Conservation (phyloP, 2,797 vertebrate species). For the Diplodus puntazzo region DNA sequence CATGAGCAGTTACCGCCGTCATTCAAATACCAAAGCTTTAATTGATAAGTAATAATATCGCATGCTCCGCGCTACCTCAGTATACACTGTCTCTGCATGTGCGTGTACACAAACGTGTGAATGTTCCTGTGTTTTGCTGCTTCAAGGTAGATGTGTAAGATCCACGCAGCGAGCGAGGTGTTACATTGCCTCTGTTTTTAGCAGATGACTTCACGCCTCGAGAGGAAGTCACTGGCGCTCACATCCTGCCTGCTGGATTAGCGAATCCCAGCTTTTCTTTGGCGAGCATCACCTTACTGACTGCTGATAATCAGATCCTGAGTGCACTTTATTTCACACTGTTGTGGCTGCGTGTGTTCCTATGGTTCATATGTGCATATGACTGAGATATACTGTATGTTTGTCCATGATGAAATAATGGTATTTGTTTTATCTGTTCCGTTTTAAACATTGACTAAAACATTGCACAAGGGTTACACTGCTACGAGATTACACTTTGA, state of each 20-base stretch:
- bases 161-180: conserved; percentile 38
- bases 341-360: not conserved
- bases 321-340: conserved; percentile 5
- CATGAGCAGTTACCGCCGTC: not conserved
- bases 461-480: not conserved
- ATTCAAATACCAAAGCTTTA: conserved; percentile 6
- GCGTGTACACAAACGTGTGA: conserved; percentile 10
- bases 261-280: conserved; percentile 34
- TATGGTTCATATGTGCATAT: not conserved
- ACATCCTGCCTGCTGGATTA: conserved; percentile 42
- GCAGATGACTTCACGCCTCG: conserved; percentile 57
- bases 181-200: conserved; percentile 64
- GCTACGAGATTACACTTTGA: not conserved
- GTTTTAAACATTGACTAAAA: not conserved
- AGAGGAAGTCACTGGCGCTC: conserved; percentile 35
- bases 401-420: no score
- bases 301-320: conserved; percentile 39
- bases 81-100: not conserved
- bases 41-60: not conserved
- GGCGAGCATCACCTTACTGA: conserved; percentile 11
- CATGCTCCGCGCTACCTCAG: not conserved
- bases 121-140: conserved; percentile 6
- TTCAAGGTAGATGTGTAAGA: conserved; percentile 54
- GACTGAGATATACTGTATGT: not conserved
- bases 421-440: not conserved